These are phyloP conservation scores for Troglohyphantes excavatus DNA, from an alignment of 2,888 invertebrate genomes.

Conservation along the genomic window DNA sequence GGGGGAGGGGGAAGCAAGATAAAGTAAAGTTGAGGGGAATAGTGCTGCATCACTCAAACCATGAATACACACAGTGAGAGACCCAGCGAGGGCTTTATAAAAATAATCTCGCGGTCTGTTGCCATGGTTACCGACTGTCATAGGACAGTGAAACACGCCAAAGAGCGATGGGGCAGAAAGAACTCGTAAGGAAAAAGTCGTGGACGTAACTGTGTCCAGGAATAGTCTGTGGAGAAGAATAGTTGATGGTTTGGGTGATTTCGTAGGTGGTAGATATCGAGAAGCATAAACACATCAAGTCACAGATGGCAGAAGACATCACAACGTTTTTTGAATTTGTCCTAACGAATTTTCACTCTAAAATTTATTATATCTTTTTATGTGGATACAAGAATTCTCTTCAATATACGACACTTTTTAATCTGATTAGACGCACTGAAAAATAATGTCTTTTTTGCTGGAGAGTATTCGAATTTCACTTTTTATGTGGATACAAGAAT, in stretches of 20 bases:
- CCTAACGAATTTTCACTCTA: no score
- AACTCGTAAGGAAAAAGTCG: neutral
- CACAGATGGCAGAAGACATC: neutral
- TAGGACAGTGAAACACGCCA: slow-evolving; percentile 56
- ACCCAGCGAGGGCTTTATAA: slow-evolving; percentile 62
- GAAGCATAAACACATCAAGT: no score
- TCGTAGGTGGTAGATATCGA: neutral
- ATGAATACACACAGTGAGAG: slow-evolving; percentile 36
- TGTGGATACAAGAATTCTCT: no score
- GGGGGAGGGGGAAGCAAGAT: slow-evolving; percentile 4
- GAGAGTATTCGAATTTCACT: no score
- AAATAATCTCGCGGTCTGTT: slow-evolving; percentile 65
- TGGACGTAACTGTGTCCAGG: no score
- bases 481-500: no score
- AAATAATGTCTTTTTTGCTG: no score
- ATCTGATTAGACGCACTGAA: no score
- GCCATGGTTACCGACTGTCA: slow-evolving; percentile 56
- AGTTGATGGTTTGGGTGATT: no score
- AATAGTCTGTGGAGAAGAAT: neutral
- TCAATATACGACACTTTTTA: no score
- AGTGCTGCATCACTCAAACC: slow-evolving; percentile 42
- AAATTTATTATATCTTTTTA: no score
- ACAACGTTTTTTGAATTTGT: neutral
- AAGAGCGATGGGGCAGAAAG: slow-evolving; percentile 58
- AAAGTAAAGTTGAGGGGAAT: slow-evolving; percentile 19